Evolutionary conservation across 2,888 invertebrate species (phyloP), one percentile per base, ranked within the genome.

Genomic region (Yponomeuta plumbellus): DNA sequence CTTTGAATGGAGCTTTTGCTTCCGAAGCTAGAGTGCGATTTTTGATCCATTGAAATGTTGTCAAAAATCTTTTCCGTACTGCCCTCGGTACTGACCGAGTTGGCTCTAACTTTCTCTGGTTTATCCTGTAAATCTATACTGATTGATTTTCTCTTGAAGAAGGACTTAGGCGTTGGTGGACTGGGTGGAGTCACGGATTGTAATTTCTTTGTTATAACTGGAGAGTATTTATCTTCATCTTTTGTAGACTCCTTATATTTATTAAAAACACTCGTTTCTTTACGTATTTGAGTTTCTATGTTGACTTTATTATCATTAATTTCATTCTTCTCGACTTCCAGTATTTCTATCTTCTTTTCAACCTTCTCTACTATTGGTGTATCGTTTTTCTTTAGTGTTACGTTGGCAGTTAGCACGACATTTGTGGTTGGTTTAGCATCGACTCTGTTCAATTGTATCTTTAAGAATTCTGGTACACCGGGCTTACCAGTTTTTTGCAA

Each of bases 401-500:
- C 80, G 72, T 93, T 93, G 69, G 94, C 94, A 26, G 94, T 93
- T 71, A 95, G 84, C 65, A 95, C 94, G 44, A 95, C 91, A 75
- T 94, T 94, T 44, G 92, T 93, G 11, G 92, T 77, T 0, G 94
- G 92, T 72, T 93, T 92, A 11, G 91, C 85, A 73, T 95, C 95
- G 8, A 95, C 94, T 77, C 94, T 94, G 76, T 95, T 94, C 62
- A 95, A 76, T 79, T 95, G 95, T 67, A 94, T 94, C 75, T 94
- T 94, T 69, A 95, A 83, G 77, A 95, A 95, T 78, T 95, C 95
- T 0, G 95, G 94, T 17, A 94, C 87, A 61, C 85, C 83, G 1
- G 80, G 72, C 67, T 85, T 87, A 0, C 74, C 72, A 8, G 77
- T 69, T 72, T 86, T 86, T 63, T 80, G 82, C 69, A 80, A 71